phyloP scores from a whole-genome alignment of 2,113 vertebrate species.

The Chelonoidis abingdonii region DNA sequence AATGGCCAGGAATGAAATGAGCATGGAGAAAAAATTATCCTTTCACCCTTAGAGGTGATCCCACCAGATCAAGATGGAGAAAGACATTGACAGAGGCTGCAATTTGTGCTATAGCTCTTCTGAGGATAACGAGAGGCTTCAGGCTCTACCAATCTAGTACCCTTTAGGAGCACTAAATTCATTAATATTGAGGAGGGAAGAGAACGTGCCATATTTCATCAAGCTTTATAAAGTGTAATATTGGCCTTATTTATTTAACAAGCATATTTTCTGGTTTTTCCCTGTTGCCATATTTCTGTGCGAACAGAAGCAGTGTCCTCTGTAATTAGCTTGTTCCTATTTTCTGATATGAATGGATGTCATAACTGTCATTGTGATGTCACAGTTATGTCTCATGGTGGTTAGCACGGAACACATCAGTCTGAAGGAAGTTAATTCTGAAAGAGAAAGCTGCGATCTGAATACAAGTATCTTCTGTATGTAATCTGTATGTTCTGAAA shows the following conservation, averaged over 20 bases:
- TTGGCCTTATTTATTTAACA: not conserved
- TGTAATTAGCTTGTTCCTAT: not conserved
- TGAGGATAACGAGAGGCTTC: not conserved
- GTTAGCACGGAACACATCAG: slow-evolving; percentile 45
- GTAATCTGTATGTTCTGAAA: not conserved
- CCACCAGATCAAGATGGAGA: not conserved
- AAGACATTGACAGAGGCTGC: not conserved
- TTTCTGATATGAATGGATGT: slow-evolving; percentile 53
- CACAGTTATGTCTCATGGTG: slow-evolving; percentile 36
- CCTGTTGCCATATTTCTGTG: not conserved
- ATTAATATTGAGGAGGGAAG: not conserved
- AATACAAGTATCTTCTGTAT: not conserved
- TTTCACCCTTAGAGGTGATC: not conserved
- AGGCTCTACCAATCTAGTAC: not conserved
- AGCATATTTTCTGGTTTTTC: not conserved
- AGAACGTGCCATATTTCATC: not conserved
- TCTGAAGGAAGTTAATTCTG: slow-evolving; percentile 53
- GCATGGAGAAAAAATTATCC: not conserved
- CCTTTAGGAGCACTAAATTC: not conserved
- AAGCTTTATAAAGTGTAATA: not conserved
- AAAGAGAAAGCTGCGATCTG: slow-evolving; percentile 46
- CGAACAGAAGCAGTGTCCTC: not conserved
- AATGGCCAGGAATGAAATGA: not conserved
- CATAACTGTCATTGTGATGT: not conserved
- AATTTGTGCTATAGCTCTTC: not conserved